These are phyloP conservation scores for Daboia siamensis DNA, from an alignment of 2,113 vertebrate species.

Conservation along the genomic window DNA sequence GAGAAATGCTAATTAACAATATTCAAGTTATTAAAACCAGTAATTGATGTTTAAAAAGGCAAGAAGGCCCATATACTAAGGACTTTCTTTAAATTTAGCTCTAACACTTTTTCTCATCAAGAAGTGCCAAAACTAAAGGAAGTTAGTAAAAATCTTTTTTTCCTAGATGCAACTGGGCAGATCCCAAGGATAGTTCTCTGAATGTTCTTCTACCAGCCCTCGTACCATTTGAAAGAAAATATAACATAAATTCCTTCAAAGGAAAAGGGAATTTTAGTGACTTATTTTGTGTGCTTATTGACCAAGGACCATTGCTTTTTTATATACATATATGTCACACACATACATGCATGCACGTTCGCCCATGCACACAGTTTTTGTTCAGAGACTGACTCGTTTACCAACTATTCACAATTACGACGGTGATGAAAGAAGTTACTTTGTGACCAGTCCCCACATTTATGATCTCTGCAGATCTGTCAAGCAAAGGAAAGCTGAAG, in stretches of 20 bases:
- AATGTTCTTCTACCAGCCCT: neutral
- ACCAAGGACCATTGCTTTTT: neutral
- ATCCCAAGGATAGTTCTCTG: neutral
- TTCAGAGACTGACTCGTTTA: neutral
- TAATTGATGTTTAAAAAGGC: neutral
- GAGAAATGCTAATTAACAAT: neutral
- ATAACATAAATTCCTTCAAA: neutral
- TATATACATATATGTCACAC: neutral
- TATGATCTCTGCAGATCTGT: neutral
- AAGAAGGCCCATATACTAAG: neutral
- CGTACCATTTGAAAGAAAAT: neutral
- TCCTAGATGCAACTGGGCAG: neutral
- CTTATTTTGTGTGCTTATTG: neutral
- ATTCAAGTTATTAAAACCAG: neutral
- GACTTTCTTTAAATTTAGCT: neutral
- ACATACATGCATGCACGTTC: neutral
- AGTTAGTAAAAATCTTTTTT: neutral
- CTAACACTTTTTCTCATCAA: neutral
- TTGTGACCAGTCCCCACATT: neutral
- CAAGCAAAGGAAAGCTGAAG: neutral
- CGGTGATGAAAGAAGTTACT: neutral
- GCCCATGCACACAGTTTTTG: neutral
- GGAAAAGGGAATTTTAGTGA: neutral
- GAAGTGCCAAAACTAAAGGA: neutral
- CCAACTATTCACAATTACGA: neutral